These are phyloP conservation scores for Anisognathus igniventris DNA, from an alignment of 2,797 vertebrate genomes.

Conservation along the genomic window DNA sequence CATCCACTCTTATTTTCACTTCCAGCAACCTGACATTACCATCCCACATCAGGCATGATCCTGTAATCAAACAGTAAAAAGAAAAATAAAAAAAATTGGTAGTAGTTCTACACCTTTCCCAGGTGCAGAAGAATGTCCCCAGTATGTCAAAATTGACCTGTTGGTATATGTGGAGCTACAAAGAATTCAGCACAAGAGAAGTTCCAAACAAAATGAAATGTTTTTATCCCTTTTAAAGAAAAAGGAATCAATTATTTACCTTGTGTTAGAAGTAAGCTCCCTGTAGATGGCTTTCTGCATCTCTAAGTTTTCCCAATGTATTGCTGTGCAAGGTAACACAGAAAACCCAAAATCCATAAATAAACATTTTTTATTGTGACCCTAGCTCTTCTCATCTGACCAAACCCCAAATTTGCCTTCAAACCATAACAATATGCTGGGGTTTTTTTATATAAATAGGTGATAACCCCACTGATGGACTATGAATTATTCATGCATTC, in stretches of 20 bases:
- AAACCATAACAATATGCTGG: not conserved
- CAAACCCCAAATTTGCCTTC: not conserved
- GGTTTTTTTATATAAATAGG: not conserved
- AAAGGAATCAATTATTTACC: not conserved
- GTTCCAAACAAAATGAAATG: not conserved
- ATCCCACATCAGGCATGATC: slow-evolving; percentile 21
- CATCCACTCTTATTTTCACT: slow-evolving; percentile 17
- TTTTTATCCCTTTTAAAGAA: slow-evolving; percentile 10
- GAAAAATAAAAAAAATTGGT: not conserved
- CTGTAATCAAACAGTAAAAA: not conserved
- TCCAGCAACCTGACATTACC: slow-evolving; percentile 3
- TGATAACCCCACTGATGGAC: not conserved
- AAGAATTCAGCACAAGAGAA: not conserved
- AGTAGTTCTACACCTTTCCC: not conserved
- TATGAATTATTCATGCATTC: not conserved
- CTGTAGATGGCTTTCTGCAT: not conserved
- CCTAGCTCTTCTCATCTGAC: not conserved
- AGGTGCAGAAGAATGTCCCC: not conserved
- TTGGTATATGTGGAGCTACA: not conserved
- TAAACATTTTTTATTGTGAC: not conserved
- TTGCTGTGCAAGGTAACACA: not conserved
- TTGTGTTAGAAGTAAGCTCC: not conserved
- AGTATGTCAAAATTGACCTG: not conserved
- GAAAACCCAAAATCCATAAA: not conserved
- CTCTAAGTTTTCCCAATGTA: not conserved